Evolutionary conservation across 2,888 invertebrate species (phyloP), one percentile per base, ranked within the genome.

Genomic region (Caenorhabditis japonica): DNA sequence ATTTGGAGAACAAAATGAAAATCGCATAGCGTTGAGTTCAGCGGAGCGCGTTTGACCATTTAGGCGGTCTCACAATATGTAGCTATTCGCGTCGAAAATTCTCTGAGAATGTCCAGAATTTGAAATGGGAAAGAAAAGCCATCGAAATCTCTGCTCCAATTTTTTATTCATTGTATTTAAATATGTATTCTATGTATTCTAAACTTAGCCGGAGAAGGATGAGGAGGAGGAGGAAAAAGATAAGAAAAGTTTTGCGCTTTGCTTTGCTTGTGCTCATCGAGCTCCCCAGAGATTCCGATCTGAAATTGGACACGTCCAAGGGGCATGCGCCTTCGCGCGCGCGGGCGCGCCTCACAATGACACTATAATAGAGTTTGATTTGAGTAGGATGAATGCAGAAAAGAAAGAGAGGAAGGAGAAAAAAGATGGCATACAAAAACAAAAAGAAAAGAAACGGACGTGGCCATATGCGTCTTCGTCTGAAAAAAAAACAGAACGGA

Each of bases 291-390:
- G 64, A 64, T 55, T 56, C n/a, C 64, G 56, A 55, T 64, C 64
- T 64, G 64, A 58, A 68, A 58, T 68, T 68, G 59, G 68, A 68
- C 58, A 68, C 68, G 68, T 59, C 68, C 38, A 15, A 33, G 49
- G 47, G 17, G 21, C 34, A 30, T 39, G 39, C 25, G 19, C 30
- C 30, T n/a, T n/a, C n/a, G n/a, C n/a, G n/a, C n/a, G 34, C 21
- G 36, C 19, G 17, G 25, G 36, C 30, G 38, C 30, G 17, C 55
- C 53, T 39, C 38, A 8, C 51, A 49, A 60, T 53, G 53, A 43
- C 64, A 49, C 64, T 56, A 64, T 64, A 64, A 64, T 64, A 64
- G 64, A 64, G 64, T 64, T 64, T 64, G 64, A 64, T 64, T 64
- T 56, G 64, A 64, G 64, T 64, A 47, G 56, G 55, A 55, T 61